Evolutionary conservation across 2,888 invertebrate species (phyloP), one percentile per base, ranked within the genome.

Genomic region (Mythimna lalbum): DNA sequence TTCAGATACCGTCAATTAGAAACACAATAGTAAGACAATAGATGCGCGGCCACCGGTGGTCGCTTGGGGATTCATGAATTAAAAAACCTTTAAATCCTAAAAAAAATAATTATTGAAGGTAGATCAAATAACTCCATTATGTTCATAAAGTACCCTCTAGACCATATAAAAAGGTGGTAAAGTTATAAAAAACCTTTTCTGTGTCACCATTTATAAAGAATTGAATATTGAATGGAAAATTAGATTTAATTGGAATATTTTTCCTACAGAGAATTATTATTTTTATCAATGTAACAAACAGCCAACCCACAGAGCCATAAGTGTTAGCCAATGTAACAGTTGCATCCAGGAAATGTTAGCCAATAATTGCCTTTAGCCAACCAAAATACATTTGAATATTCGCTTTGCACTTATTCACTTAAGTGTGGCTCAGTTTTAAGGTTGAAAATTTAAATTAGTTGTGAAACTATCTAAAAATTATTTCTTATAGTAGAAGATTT

Each of bases 281-380:
- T 49, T 17, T 23, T 52, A 2, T 27, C 6, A 19, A 56, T 74
- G 23, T 49, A 66, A 23, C 10, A n/a, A 39, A 33, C 12, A 52
- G 12, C n/a, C n/a, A 19, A 33, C 52, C 36, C 17, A 59, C 31
- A 39, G 4, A 33, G 2, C 17, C 14, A 3, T 2, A 21, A 36
- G 17, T 77, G 50, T 74, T 72, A 17, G 52, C 23, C 27, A 60
- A 75, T 60, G n/a, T 43, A 63, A 55, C 12, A 55, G 27, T 43
- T 72, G 21, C 73, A 50, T 73, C 73, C 78, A 63, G 75, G 78
- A 78, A 50, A 59, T 63, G 53, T 78, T 75, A 19, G 52, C 12
- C 47, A 78, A 63, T 62, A 14, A 27, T 43, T 36, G 21, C 23
- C 21, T 43, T 33, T 17, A 55, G 27, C 27, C 61, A 43, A 71